phyloP scores from a whole-genome alignment of 2,113 vertebrate species.

The Lipotes vexillifer region DNA sequence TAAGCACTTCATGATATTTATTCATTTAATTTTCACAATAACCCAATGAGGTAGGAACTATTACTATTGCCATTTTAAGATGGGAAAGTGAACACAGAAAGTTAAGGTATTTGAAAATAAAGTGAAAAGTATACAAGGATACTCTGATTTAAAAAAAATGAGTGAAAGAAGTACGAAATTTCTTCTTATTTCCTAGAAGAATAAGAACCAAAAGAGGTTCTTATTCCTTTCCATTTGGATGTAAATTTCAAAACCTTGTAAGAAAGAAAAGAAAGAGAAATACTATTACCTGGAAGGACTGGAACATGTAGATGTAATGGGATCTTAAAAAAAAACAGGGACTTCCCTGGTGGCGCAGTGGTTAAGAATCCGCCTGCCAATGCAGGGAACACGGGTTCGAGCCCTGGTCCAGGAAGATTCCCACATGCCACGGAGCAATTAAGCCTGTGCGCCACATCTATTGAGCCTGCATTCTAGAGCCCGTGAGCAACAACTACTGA shows the following conservation, averaged over 20 bases:
- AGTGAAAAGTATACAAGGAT: background rate
- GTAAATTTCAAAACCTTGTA: background rate
- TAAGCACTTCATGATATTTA: background rate
- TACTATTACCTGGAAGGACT: background rate
- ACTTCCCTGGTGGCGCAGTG: no score
- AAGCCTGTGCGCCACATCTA: no score
- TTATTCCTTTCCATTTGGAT: background rate
- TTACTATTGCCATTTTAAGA: background rate
- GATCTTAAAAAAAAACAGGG: background rate
- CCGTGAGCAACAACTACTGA: no score
- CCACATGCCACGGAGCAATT: no score
- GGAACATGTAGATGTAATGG: background rate
- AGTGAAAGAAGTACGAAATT: background rate
- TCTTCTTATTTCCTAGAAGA: background rate
- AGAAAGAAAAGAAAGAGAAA: slow-evolving; percentile 6
- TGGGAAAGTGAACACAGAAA: background rate
- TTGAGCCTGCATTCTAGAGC: no score
- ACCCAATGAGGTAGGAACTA: background rate
- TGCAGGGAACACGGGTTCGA: no score
- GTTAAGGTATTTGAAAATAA: background rate
- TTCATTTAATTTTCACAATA: slow-evolving; percentile 12
- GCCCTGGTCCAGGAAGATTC: no score
- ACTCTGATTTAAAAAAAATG: background rate
- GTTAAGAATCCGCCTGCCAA: no score
- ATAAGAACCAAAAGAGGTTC: background rate